phyloP scores from a whole-genome alignment of 1,140 invertebrate genomes.

The Zophobas atratus region DNA sequence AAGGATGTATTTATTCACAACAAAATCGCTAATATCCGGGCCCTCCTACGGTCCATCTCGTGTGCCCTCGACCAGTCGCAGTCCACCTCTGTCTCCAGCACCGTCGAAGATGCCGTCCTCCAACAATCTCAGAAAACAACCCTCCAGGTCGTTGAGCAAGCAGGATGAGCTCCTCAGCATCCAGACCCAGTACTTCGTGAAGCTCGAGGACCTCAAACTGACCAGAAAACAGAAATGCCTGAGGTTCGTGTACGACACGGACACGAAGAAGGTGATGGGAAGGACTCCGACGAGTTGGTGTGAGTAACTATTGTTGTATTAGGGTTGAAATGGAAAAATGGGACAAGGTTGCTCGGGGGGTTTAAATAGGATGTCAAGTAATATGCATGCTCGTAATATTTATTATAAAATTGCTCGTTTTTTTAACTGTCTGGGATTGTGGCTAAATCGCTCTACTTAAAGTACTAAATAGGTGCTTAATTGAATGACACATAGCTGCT shows the following conservation, averaged over 20 bases:
- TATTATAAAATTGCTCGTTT: slow-evolving; percentile 41
- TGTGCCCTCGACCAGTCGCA: slow-evolving; percentile 54
- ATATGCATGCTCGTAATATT: slow-evolving; percentile 33
- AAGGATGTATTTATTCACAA: slow-evolving; percentile 60
- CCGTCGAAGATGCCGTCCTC: slow-evolving; percentile 46
- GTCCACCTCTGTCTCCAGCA: slow-evolving; percentile 24
- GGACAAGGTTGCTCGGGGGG: background rate
- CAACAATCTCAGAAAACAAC: slow-evolving; percentile 50
- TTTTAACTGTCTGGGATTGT: slow-evolving; percentile 22
- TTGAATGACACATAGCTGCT: slow-evolving; percentile 44
- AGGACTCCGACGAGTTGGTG: slow-evolving; percentile 81
- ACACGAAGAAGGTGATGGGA: slow-evolving; percentile 78
- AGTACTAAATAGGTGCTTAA: slow-evolving; percentile 42
- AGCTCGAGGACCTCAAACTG: slow-evolving; percentile 70
- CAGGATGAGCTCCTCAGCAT: slow-evolving; percentile 64
- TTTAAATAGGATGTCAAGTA: slow-evolving; percentile 26
- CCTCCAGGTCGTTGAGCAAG: slow-evolving; percentile 61
- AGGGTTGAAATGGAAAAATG: background rate
- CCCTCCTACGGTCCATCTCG: slow-evolving; percentile 63
- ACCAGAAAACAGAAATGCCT: slow-evolving; percentile 74
- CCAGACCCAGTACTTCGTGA: slow-evolving; percentile 73
- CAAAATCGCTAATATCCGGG: slow-evolving; percentile 67
- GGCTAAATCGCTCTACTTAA: slow-evolving; percentile 34
- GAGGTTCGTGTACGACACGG: slow-evolving; percentile 79
- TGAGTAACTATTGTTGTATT: slow-evolving; percentile 69